Base-by-base conservation (phyloP, 2,797 vertebrate genomes). In the Microctenopoma lineatum region DNA sequence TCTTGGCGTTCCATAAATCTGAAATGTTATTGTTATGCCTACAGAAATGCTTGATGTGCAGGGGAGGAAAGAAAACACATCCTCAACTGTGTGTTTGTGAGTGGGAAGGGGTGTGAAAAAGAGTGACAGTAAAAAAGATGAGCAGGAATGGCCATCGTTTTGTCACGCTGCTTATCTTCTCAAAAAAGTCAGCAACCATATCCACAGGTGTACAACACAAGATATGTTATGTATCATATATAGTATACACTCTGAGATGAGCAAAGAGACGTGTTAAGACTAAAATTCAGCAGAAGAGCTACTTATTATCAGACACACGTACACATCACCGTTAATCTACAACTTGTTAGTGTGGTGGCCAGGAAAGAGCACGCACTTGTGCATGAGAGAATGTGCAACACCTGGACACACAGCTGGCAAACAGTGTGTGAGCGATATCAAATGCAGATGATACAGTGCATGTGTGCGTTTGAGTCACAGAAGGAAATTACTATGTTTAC, bases 1-100 rank as follows among this genome's bases (percentile, higher is more conserved):
- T 80, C 76, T 67, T 48, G 70, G 73, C 69, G 73, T 80, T 85
- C 78, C 81, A 92, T 93, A 87, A 92, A 92, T 92, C 80, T 84
- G 54, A 84, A 80, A 85, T 73, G 82, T 81, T 87, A 80, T 85
- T 83, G 75, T 88, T 81, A 79, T 86, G 74, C 70, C 80, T 84
- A 77, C 65, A 82, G 81, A 88, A 84, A 84, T 52, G 55, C 56
- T 59, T 27, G 25, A 67, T 27, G 63, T 58, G 32, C 52, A 54
- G 66, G 61, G 47, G 36, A 67, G 64, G 61, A 80, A 75, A 53
- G 46, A 73, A 27, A 52, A 61, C 54, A 53, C 51, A 34, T 70
- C 52, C 55, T 72, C 53, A 26, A 55, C 41, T 65, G 56, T 44
- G 56, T 44, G 73, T 59, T 61, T 54, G 45, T 55, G 55, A 44